phyloP scores from a whole-genome alignment of 2,888 invertebrate species.

The Melinaea menophilus region DNA sequence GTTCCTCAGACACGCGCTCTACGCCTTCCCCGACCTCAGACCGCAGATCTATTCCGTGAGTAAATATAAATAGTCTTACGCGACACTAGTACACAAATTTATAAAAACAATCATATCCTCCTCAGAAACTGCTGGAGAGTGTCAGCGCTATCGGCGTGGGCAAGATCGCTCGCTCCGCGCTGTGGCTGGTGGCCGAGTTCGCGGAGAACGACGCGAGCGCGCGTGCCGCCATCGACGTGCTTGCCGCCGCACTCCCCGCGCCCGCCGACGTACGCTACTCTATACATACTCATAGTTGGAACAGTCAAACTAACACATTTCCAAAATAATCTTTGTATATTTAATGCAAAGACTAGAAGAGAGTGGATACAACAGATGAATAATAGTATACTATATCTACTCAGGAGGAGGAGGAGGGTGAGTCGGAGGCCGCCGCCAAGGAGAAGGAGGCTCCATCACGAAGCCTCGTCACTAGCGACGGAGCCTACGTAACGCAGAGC shows the following conservation, averaged over 20 bases:
- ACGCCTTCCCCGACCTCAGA: constrained; percentile 90
- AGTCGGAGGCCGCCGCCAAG: constrained; percentile 26
- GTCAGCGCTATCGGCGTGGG: constrained; percentile 93
- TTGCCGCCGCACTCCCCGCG: constrained; percentile 65
- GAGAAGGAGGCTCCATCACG: constrained; percentile 64
- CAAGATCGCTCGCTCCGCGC: constrained; percentile 93
- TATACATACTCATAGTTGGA: background rate
- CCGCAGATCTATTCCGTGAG: constrained; percentile 87
- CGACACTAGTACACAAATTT: no score
- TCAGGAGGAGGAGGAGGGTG: constrained; percentile 40
- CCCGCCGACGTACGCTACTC: constrained; percentile 18
- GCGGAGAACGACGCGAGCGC: constrained; percentile 88
- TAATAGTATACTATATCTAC: background rate
- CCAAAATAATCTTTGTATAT: background rate
- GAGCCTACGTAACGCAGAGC: constrained; percentile 98
- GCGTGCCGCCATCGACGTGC: constrained; percentile 85
- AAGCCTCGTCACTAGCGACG: constrained; percentile 97
- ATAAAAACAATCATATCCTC: background rate
- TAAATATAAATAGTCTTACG: background rate
- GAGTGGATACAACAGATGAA: no score
- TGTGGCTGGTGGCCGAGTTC: constrained; percentile 99
- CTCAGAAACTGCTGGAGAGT: constrained; percentile 83
- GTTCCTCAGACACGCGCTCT: constrained; percentile 97
- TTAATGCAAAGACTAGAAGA: background rate
- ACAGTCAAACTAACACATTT: background rate